phyloP scores from a whole-genome alignment of 2,888 invertebrate genomes.

The Microchrysa polita region DNA sequence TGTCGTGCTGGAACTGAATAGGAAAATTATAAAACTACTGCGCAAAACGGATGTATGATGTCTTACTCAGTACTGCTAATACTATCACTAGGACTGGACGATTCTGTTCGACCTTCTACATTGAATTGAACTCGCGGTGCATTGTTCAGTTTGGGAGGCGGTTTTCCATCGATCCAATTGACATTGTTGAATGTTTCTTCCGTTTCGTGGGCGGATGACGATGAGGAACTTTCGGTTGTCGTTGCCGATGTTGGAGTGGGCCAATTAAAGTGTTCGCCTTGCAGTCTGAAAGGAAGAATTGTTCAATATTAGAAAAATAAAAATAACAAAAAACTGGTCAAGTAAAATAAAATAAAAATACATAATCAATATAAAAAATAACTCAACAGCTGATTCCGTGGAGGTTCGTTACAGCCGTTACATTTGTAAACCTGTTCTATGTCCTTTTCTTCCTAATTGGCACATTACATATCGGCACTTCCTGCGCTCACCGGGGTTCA shows the following conservation, averaged over 20 bases:
- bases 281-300: constrained; percentile 57
- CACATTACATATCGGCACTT: too few species aligned
- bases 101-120: constrained; percentile 56
- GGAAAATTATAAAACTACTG: neutral
- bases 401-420: too few species aligned
- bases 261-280: constrained; percentile 63
- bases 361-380: too few species aligned
- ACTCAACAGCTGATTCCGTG: too few species aligned
- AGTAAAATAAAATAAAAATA: too few species aligned
- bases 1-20: constrained; percentile 42
- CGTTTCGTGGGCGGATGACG: constrained; percentile 61
- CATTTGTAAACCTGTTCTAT: too few species aligned
- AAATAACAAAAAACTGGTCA: too few species aligned
- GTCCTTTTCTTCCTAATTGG: too few species aligned
- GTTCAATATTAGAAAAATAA: too few species aligned
- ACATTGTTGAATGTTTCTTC: constrained; percentile 58
- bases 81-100: constrained; percentile 60
- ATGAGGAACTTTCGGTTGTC: constrained; percentile 58
- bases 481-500: too few species aligned
- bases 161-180: constrained; percentile 59
- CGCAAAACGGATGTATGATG: neutral
- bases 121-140: constrained; percentile 62
- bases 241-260: constrained; percentile 61
- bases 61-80: constrained; percentile 63
- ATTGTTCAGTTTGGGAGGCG: constrained; percentile 48